Evolutionary conservation across 2,797 vertebrate species (phyloP).

Genomic region (Coendou prehensilis): DNA sequence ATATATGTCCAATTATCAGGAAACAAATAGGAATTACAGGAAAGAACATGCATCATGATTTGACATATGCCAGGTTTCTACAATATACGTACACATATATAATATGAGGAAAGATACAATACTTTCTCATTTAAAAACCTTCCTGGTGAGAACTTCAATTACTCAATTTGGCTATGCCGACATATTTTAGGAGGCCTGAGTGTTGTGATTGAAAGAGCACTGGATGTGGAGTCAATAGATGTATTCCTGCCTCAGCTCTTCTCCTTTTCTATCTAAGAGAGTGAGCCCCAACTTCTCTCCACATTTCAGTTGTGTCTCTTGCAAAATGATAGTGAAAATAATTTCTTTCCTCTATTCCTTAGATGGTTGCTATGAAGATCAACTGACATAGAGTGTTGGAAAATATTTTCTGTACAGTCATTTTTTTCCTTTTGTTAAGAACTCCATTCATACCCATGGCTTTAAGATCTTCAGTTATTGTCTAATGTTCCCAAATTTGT

Average conservation of each 20-base stretch:
- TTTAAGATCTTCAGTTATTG: slow-evolving; percentile 7
- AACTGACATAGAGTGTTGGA: background rate
- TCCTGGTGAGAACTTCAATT: background rate
- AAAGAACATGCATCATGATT: slow-evolving; percentile 6
- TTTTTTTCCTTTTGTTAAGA: background rate
- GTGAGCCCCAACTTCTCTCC: background rate
- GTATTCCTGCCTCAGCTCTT: background rate
- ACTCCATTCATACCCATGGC: background rate
- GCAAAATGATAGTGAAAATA: background rate
- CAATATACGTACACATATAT: background rate
- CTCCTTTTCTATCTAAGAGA: background rate
- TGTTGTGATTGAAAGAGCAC: background rate
- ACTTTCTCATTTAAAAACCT: background rate
- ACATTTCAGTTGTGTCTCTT: background rate
- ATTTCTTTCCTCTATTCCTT: background rate
- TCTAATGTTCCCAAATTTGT: background rate
- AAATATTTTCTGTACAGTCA: background rate
- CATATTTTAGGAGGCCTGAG: background rate
- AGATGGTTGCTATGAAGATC: background rate
- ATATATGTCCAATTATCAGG: background rate
- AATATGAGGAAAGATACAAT: background rate
- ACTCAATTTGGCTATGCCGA: background rate
- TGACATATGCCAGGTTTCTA: background rate
- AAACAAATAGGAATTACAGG: slow-evolving; percentile 25
- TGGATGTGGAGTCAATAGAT: background rate